Base-by-base conservation (phyloP, 2,797 vertebrate genomes). In the Siniperca scherzeri region DNA sequence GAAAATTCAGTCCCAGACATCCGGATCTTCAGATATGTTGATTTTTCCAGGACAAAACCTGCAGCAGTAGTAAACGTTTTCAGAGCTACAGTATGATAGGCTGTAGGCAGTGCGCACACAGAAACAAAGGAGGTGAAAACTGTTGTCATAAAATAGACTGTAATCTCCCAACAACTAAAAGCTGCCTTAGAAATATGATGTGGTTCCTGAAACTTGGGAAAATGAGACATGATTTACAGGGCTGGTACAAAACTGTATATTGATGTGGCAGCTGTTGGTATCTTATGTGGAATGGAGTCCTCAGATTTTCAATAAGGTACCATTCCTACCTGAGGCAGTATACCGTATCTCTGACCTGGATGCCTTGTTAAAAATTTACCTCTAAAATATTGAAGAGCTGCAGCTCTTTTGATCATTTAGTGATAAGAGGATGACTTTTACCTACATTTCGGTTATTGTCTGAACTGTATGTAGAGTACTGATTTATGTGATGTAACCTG, bases 401-500 rank as follows among this genome's bases (percentile, higher is more conserved):
- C 27, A 4, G 52, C 66, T 77, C 55, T 55, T 87, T 84, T 86
- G 75, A 84, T 88, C 75, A 50, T 52, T 71, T 22, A 19, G 48
- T 75, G 69, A 83, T 70, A 60, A 71, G 61, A 75, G 59, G 64
- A 68, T 33, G 64, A 27, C 50, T 73, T 73, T 78, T 61, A 59
- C 57, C 67, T 33, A 5, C 21, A 52, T 16, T 52, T 80, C 5
- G 4, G 57, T 85, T 83, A 76, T 72, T 72, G 66, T 81, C 68
- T 81, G 55, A 73, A 57, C 69, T 70, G 57, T 60, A 65, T 74
- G 36, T 44, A 33, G 38, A 81, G 46, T 12, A 10, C 17, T 44
- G 60, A 73, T 69, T 50, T 42, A 56, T 82, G 60, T 91, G 87
- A 89, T 59, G 82, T 44, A 85, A 88, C 65, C 40, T 38, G 72